Base-by-base conservation (phyloP, 2,888 invertebrate species). In the Tetrapedia diversipes region DNA sequence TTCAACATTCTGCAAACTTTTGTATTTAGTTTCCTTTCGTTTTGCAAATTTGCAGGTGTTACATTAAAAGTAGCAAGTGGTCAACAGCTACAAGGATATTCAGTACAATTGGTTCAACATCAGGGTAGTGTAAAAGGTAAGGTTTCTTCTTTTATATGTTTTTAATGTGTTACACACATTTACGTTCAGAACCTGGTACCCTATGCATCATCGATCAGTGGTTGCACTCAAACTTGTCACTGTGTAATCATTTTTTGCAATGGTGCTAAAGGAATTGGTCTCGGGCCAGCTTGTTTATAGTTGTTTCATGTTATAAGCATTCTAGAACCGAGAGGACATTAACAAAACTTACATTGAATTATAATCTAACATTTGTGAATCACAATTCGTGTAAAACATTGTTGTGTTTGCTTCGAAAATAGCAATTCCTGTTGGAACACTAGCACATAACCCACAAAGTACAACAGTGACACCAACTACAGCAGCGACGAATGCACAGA, bases 121-220 rank as follows among this genome's bases (percentile, higher is more conserved):
- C 92, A 92, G 86, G 93, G 93, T 65, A 92, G 93, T 57, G 92
- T 94, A 3, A 94, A 94, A 92, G 93, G 93, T 93, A 88, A 88
- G 24, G 1, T 29, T 10, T 34, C 34, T 53, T 54, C 0, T 10
- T 0, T 57, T 32, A 24, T 11, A 47, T 49, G 3, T 19, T 41
- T 6, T 29, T 24, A 53, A 32, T 11, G 47, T 53, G 14, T 14
- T 54, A 37, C 41, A 22, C 63, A 73, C 14, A 61, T 66, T 60
- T 47, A 54, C 39, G 41, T 63, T 10, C 27, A 32, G 54, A 54
- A 64, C 59, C 19, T 47, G 11, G 19, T 47, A 56, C 39, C 69
- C 27, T 61, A 43, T 81, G 85, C 87, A 88, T 83, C 85, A 86
- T 80, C 80, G 83, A 89, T 89, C 87, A 82, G 85, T 82, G 79